Conservation (phyloP, 2,113 vertebrate genomes). For the Bostrychus sinensis region DNA sequence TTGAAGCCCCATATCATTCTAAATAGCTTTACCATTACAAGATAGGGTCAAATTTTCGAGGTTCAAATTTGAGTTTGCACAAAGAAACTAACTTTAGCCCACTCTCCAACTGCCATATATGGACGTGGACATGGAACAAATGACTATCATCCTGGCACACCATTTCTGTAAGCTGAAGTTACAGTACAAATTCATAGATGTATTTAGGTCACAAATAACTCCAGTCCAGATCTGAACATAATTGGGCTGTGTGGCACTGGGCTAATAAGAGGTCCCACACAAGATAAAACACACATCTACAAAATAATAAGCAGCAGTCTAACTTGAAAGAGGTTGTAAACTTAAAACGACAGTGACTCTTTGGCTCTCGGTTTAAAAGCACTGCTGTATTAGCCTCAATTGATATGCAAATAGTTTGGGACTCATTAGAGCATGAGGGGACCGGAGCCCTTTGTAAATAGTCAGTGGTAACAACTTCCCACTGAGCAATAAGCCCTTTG, state of each 20-base stretch:
- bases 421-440: constrained; percentile 16
- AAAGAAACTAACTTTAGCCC: too few relatives aligned
- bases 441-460: constrained; percentile 34
- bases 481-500: constrained; percentile 3
- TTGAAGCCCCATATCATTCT: too few relatives aligned
- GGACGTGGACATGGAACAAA: background rate
- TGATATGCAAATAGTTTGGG: constrained; percentile 37
- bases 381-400: constrained; percentile 16
- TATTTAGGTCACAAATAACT: background rate
- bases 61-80: too few relatives aligned
- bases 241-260: background rate
- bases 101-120: too few relatives aligned
- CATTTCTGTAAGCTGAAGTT: background rate
- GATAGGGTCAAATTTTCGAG: too few relatives aligned
- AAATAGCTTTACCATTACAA: too few relatives aligned
- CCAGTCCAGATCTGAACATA: background rate
- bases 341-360: background rate
- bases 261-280: background rate
- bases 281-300: background rate
- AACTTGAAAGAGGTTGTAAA: background rate
- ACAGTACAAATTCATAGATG: background rate
- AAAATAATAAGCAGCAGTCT: background rate
- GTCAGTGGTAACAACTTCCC: constrained; percentile 32
- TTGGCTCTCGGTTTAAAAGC: background rate
- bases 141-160: background rate